phyloP scores from a whole-genome alignment of 92 coral and sea anemone genomes.

The Diadumene lineata region DNA sequence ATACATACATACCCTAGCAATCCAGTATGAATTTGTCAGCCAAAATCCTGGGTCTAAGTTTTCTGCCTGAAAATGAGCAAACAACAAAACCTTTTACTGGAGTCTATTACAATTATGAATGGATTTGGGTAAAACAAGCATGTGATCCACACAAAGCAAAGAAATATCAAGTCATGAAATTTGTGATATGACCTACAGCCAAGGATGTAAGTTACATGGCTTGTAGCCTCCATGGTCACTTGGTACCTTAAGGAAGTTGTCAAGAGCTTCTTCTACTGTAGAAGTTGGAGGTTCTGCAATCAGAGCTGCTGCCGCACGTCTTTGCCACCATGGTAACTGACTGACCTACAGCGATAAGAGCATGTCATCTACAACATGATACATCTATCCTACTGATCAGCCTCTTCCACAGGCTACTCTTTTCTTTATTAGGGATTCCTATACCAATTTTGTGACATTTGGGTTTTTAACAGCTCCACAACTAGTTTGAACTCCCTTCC shows the following conservation, averaged over 20 bases:
- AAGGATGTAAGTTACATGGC: too few relatives aligned
- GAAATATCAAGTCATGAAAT: not conserved
- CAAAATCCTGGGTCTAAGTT: slow-evolving; percentile 76
- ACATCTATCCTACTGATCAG: not conserved
- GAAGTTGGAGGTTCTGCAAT: slow-evolving; percentile 89
- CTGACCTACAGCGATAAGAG: slow-evolving; percentile 71
- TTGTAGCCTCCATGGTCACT: too few relatives aligned
- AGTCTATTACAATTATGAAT: too few relatives aligned
- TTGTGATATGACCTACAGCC: too few relatives aligned
- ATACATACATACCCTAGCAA: slow-evolving; percentile 67
- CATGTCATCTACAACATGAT: too few relatives aligned
- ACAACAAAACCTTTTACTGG: not conserved
- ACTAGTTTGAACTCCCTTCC: too few relatives aligned
- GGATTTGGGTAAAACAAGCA: not conserved
- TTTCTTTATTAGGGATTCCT: too few relatives aligned
- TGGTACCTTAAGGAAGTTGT: slow-evolving; percentile 71
- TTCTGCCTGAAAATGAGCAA: slow-evolving; percentile 70
- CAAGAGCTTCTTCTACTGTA: slow-evolving; percentile 82
- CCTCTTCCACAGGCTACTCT: too few relatives aligned
- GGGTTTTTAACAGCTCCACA: too few relatives aligned
- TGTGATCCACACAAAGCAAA: not conserved
- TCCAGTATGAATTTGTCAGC: slow-evolving; percentile 76
- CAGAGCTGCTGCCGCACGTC: slow-evolving; percentile 85
- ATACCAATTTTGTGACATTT: too few relatives aligned
- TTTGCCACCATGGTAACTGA: slow-evolving; percentile 90